Conservation (phyloP, 2,797 vertebrate species). For the Gobionotothen gibberifrons region DNA sequence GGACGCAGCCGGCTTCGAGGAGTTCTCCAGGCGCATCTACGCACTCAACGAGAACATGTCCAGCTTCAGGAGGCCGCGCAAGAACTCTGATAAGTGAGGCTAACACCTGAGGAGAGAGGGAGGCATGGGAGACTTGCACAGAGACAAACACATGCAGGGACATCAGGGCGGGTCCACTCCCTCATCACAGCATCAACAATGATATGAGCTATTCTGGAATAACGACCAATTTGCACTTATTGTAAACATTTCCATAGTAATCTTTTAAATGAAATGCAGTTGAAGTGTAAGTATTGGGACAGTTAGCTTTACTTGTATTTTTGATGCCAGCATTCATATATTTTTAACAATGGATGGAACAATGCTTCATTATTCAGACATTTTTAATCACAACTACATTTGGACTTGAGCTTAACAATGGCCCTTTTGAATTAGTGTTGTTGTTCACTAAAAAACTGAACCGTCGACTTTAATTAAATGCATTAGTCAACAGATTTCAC, state of each 20-base stretch:
- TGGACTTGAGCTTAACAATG: constrained; percentile 6
- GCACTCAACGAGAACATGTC: constrained; percentile 95
- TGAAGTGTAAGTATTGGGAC: constrained; percentile 64
- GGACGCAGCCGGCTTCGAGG: constrained; percentile 89
- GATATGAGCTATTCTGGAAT: constrained; percentile 70
- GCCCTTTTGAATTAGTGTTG: background rate
- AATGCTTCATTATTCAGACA: constrained; percentile 2
- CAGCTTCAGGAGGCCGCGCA: constrained; percentile 94
- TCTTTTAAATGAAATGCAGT: constrained; percentile 74
- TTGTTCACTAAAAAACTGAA: background rate
- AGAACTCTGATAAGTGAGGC: constrained; percentile 95
- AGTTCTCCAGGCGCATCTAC: constrained; percentile 97
- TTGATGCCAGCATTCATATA: constrained; percentile 29
- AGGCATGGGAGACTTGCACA: constrained; percentile 45
- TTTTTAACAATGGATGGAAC: constrained; percentile 27
- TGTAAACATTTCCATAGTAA: constrained; percentile 83
- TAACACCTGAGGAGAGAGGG: constrained; percentile 8
- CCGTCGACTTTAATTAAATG: no score
- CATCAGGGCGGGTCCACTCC: constrained; percentile 33
- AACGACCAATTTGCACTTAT: constrained; percentile 89
- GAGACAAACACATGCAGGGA: constrained; percentile 49
- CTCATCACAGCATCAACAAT: constrained; percentile 57
- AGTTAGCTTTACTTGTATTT: constrained; percentile 37
- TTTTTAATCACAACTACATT: constrained; percentile 7
- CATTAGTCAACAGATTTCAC: no score